Percentiles rank a stretch among this genome's conserved stretches.
Conservation (phyloP, 2,797 vertebrate species). For the Podarcis siculus region DNA sequence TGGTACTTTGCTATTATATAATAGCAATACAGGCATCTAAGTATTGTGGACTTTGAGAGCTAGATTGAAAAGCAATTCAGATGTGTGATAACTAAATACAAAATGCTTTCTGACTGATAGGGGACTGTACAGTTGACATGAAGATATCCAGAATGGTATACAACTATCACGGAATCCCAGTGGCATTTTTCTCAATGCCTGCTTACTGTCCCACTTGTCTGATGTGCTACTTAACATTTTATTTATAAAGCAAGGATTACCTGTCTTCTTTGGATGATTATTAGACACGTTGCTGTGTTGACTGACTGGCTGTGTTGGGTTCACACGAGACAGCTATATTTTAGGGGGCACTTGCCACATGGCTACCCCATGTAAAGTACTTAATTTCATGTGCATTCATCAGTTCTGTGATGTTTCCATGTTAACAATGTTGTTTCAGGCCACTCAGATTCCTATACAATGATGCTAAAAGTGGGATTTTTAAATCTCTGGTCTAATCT, state of each 20-base stretch:
- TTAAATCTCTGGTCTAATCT: too few species aligned
- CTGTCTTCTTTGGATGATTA: background rate
- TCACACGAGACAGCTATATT: background rate
- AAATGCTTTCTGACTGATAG: background rate
- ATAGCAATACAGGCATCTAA: background rate
- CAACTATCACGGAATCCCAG: background rate
- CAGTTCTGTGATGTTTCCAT: background rate
- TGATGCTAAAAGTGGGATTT: background rate
- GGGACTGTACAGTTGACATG: background rate
- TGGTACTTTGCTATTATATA: background rate
- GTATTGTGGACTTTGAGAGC: background rate
- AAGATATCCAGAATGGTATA: background rate
- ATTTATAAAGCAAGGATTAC: background rate
- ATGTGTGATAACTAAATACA: too few species aligned
- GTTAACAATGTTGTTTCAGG: too few species aligned
- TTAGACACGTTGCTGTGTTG: background rate
- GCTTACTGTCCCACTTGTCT: background rate
- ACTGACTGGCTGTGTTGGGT: background rate
- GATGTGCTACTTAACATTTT: background rate
- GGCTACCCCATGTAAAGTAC: too few species aligned
- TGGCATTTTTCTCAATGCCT: background rate
- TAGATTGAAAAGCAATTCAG: background rate
- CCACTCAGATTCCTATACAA: background rate
- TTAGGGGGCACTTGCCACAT: background rate
- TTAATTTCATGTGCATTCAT: background rate